phyloP scores from a whole-genome alignment of 2,113 vertebrate genomes.

The Hippocampus barbouri region DNA sequence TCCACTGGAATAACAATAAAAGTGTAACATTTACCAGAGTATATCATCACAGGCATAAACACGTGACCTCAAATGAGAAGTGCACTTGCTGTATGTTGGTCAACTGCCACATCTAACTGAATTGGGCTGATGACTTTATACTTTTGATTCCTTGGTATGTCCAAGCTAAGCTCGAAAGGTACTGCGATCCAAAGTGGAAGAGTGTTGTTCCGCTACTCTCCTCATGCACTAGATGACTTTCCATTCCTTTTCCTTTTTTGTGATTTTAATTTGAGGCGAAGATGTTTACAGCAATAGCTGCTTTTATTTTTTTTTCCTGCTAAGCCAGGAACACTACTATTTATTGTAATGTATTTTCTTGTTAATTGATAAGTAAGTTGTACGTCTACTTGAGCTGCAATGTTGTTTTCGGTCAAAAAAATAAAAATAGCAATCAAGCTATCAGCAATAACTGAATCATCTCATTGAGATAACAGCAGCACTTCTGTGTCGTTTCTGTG shows the following conservation, averaged over 20 bases:
- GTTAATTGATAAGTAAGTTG: constrained; percentile 34
- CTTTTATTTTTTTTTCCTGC: constrained; percentile 28
- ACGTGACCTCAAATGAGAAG: constrained; percentile 16
- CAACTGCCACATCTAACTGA: neutral
- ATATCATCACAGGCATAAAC: constrained; percentile 4
- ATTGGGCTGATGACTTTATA: constrained; percentile 9
- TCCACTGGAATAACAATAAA: constrained; percentile 50
- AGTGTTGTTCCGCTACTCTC: neutral
- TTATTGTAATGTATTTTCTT: constrained; percentile 37
- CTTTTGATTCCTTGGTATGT: neutral
- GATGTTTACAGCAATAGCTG: constrained; percentile 58
- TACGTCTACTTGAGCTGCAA: constrained; percentile 21
- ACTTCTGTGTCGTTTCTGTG: constrained; percentile 48
- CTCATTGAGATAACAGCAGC: constrained; percentile 52
- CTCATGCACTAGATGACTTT: constrained; percentile 28
- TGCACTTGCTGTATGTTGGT: constrained; percentile 20
- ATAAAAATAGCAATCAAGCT: constrained; percentile 2
- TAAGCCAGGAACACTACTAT: constrained; percentile 63
- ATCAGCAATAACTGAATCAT: constrained; percentile 62
- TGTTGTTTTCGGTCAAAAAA: neutral
- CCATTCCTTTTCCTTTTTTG: constrained; percentile 14
- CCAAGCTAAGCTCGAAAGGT: constrained; percentile 20
- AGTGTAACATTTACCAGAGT: constrained; percentile 5
- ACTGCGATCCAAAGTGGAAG: constrained; percentile 18
- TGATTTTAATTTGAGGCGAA: constrained; percentile 26